phyloP scores from a whole-genome alignment of 2,113 vertebrate species.

The Motacilla tschutschensis region DNA sequence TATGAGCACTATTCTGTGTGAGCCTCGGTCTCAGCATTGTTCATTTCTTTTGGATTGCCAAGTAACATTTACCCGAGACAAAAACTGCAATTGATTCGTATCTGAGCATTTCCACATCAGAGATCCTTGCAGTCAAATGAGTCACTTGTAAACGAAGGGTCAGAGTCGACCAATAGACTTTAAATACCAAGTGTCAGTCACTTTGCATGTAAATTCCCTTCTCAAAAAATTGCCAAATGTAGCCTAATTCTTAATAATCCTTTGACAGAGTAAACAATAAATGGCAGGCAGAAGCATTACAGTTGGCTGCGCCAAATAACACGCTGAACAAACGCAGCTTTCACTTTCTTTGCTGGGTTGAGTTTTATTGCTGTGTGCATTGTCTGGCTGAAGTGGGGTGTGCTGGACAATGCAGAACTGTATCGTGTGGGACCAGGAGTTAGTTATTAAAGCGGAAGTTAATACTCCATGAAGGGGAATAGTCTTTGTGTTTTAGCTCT shows the following conservation, averaged over 20 bases:
- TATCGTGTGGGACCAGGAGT: background rate
- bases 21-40: conserved; percentile 20
- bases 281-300: conserved; percentile 49
- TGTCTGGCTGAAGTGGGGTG: conserved; percentile 40
- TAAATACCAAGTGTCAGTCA: conserved; percentile 57
- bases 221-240: conserved; percentile 31
- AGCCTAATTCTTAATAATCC: conserved; percentile 58
- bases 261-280: conserved; percentile 55
- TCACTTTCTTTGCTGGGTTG: conserved; percentile 56
- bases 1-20: conserved; percentile 26
- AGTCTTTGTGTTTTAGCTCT: conserved; percentile 23
- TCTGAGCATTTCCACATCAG: conserved; percentile 57
- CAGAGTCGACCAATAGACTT: conserved; percentile 49
- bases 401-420: conserved; percentile 19
- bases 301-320: conserved; percentile 55
- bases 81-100: conserved; percentile 61
- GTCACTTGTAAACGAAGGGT: conserved; percentile 53
- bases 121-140: conserved; percentile 57
- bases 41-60: conserved; percentile 38
- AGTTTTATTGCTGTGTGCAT: conserved; percentile 57
- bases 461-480: background rate
- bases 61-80: conserved; percentile 54
- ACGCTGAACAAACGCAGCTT: conserved; percentile 61
- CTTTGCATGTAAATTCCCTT: conserved; percentile 32
- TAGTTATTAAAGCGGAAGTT: conserved; percentile 41